Percentiles rank a stretch among this genome's conserved stretches.
Conservation (phyloP, 2,113 vertebrate genomes). For the Callocephalon fimbriatum region DNA sequence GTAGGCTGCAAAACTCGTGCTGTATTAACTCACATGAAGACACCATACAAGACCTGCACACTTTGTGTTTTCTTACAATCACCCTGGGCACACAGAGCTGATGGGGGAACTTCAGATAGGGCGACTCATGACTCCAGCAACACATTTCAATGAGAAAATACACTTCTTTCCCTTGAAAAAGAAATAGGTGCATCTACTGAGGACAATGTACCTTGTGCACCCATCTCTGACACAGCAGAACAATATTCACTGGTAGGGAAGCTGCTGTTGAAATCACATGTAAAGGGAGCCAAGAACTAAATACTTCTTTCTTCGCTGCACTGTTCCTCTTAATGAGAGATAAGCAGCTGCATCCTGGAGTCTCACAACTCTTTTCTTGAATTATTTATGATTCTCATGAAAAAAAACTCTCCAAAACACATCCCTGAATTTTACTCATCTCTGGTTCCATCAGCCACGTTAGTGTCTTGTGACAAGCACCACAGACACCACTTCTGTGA, state of each 20-base stretch:
- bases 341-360: background rate
- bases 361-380: background rate
- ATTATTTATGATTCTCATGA: background rate
- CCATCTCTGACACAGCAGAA: background rate
- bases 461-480: background rate
- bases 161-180: background rate
- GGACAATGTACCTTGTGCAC: background rate
- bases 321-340: background rate
- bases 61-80: background rate
- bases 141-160: background rate
- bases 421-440: background rate
- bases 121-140: no score
- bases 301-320: background rate
- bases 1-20: background rate
- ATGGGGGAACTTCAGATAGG: no score
- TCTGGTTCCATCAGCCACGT: background rate
- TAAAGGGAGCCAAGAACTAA: background rate
- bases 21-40: background rate
- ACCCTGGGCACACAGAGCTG: background rate
- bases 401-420: background rate
- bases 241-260: background rate
- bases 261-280: background rate
- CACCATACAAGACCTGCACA: background rate
- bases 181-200: background rate
- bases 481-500: background rate